These are phyloP conservation scores for Achroia grisella DNA, from an alignment of 1,140 invertebrate genomes.

Conservation along the genomic window DNA sequence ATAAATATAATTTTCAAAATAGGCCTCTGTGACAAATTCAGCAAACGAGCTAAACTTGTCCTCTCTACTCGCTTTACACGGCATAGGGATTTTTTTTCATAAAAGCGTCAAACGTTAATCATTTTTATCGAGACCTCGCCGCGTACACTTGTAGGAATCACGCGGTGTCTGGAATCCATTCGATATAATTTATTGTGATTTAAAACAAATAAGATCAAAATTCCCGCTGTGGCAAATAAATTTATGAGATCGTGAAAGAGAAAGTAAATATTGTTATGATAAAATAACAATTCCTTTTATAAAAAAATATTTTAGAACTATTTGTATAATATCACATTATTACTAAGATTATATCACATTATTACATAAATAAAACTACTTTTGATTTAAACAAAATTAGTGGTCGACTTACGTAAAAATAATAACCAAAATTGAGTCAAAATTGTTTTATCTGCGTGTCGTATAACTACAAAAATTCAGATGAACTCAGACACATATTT, in stretches of 20 bases:
- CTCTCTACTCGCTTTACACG: constrained; percentile 4
- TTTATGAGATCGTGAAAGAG: constrained; percentile 16
- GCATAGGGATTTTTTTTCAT: constrained; percentile 6
- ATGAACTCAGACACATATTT: no score
- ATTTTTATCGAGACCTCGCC: constrained; percentile 36
- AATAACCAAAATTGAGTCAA: no score
- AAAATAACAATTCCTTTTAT: no score
- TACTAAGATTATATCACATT: no score
- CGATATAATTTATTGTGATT: constrained; percentile 34
- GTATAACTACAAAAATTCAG: no score
- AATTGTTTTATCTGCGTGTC: no score
- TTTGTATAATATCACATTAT: no score
- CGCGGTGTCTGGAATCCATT: constrained; percentile 25
- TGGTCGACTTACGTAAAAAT: no score
- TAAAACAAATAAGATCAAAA: constrained; percentile 44
- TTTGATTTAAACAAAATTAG: no score
- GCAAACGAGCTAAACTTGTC: neutral
- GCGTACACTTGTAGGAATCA: constrained; percentile 24
- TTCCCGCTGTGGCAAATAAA: constrained; percentile 24
- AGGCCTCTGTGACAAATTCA: neutral
- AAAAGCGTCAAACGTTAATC: constrained; percentile 27
- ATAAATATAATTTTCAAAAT: no score
- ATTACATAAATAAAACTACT: no score
- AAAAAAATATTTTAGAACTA: no score
- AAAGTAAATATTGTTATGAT: constrained; percentile 9